Conservation (phyloP, 2,113 vertebrate species). For the Muscicapa adusta region DNA sequence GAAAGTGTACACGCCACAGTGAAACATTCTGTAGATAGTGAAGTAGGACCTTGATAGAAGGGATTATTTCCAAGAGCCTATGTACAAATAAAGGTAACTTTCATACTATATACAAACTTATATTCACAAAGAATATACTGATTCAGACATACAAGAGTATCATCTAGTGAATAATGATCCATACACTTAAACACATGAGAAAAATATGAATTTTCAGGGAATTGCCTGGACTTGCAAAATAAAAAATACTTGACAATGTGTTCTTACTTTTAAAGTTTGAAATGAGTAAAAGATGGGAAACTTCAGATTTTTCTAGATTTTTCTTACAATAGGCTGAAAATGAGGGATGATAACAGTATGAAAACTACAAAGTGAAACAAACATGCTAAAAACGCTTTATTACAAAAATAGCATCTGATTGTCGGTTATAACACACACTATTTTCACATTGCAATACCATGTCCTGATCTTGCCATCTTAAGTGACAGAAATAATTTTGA, state of each 20-base stretch:
- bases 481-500: conserved; percentile 59
- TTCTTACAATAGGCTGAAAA: conserved; percentile 7
- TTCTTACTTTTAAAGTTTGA: not conserved
- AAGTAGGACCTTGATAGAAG: conserved; percentile 73
- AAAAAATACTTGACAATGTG: not conserved
- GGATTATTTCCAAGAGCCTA: conserved; percentile 64
- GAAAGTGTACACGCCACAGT: conserved; percentile 77
- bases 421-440: not conserved
- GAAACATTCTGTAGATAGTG: conserved; percentile 74
- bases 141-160: conserved; percentile 6
- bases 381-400: conserved; percentile 17
- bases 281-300: not conserved
- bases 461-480: conserved; percentile 7
- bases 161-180: conserved; percentile 38
- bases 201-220: not conserved
- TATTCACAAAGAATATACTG: conserved; percentile 57
- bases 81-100: conserved; percentile 72
- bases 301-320: conserved; percentile 2
- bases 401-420: conserved; percentile 60
- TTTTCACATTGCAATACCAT: conserved; percentile 12
- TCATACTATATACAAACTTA: conserved; percentile 67
- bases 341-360: not conserved
- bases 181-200: conserved; percentile 26
- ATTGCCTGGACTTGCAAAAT: not conserved
- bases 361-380: not conserved